phyloP scores from a whole-genome alignment of 2,113 vertebrate species.

The Chitala chitala region DNA sequence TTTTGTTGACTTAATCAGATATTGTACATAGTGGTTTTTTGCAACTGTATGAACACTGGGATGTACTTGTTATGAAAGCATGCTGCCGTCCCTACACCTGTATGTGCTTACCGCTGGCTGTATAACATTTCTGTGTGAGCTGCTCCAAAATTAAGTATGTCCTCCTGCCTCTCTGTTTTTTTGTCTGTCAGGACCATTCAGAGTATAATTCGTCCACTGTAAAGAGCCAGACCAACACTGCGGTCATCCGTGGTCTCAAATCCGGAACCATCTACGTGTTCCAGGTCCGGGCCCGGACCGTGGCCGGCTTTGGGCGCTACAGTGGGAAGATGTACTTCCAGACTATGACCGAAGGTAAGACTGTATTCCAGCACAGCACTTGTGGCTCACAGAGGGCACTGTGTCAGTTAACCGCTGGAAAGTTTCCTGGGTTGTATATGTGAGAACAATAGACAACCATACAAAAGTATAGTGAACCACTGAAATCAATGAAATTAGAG shows the following conservation, averaged over 20 bases:
- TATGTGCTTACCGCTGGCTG: background rate
- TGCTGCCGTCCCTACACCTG: background rate
- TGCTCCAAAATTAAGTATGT: background rate
- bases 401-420: too few relatives aligned
- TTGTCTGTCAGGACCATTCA: conserved; percentile 71
- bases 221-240: conserved; percentile 93
- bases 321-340: conserved; percentile 99
- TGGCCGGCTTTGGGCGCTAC: conserved; percentile 93
- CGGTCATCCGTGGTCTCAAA: conserved; percentile 83
- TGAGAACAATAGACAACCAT: too few relatives aligned
- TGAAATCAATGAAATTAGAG: too few relatives aligned
- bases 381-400: too few relatives aligned
- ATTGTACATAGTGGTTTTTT: too few relatives aligned
- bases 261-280: conserved; percentile 96
- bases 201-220: conserved; percentile 82
- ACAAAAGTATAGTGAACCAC: too few relatives aligned
- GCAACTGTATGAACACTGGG: too few relatives aligned
- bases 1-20: too few relatives aligned
- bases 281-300: conserved; percentile 94
- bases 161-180: background rate
- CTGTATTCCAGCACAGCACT: background rate
- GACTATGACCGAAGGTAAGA: conserved; percentile 98
- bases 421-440: too few relatives aligned
- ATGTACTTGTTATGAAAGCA: too few relatives aligned
- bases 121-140: background rate